Conservation (phyloP, 2,888 invertebrate genomes). For the Silvanus unidentatus region DNA sequence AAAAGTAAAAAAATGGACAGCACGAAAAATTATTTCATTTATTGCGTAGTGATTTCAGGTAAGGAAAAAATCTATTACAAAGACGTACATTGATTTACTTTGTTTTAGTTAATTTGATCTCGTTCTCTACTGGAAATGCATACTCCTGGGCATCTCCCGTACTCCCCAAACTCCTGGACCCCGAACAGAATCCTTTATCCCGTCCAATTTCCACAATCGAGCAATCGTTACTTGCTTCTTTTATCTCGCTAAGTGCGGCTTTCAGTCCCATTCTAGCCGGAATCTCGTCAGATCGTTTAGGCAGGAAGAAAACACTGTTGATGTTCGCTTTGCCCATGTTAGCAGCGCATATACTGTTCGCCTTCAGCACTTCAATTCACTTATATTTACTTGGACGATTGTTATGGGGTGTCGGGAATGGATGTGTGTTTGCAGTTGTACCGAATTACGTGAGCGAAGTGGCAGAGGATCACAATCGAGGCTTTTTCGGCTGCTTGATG, state of each 20-base stretch:
- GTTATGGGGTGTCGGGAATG: conserved; percentile 59
- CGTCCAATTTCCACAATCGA: conserved; percentile 12
- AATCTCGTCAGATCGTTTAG: conserved; percentile 31
- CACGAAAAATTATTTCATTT: neutral
- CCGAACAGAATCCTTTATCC: conserved; percentile 15
- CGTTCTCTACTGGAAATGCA: conserved; percentile 10
- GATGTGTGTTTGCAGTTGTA: conserved; percentile 62
- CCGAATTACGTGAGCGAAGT: conserved; percentile 86
- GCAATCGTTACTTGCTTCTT: conserved; percentile 20
- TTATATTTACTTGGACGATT: conserved; percentile 50
- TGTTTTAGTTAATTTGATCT: conserved; percentile 14
- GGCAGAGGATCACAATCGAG: conserved; percentile 69
- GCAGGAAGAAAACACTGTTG: conserved; percentile 61
- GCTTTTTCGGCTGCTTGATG: conserved; percentile 62
- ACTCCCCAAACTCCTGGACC: conserved; percentile 11
- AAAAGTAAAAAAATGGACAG: neutral
- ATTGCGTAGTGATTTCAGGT: conserved; percentile 1
- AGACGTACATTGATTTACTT: neutral
- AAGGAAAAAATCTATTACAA: neutral
- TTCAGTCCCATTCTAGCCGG: conserved; percentile 19
- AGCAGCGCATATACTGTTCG: conserved; percentile 38
- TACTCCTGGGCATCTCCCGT: conserved; percentile 18
- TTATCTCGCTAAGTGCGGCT: conserved; percentile 18
- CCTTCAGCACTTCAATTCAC: conserved; percentile 16
- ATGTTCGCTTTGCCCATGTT: conserved; percentile 58